Base-by-base conservation (phyloP, 1,140 invertebrate species). In the Geopemphigus sp. region DNA sequence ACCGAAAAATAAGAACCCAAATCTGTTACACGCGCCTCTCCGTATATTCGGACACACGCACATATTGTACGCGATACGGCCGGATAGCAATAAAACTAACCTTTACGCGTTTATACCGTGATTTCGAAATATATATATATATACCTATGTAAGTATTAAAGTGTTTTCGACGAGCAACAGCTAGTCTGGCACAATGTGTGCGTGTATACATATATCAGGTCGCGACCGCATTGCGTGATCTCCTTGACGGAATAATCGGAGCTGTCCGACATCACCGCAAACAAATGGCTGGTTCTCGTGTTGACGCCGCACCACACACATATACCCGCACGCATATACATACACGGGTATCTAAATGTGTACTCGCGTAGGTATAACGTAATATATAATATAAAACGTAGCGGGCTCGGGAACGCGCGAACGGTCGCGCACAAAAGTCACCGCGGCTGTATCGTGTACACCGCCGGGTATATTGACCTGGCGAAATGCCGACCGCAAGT, bases 241-340 rank as follows among this genome's bases (percentile, higher is more conserved):
- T 70, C 68, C 68, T 70, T 70, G 68, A 70, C 47, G 68, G 68
- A 70, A 70, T 70, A 70, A 70, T 70, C 68, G 68, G 68, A 70
- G 68, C 68, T 53, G 68, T 70, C 68, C 68, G 68, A 70, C 68
- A 53, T 70, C 68, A 26, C 68, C 66, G 68, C 47, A 72, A 11
- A 54, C 22, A 22, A 10, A 68, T 47, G 14, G 1, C 32, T 8
- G 32, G 32, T 39, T 39, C 32, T 4, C 32, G 32, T 39, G 32
- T 39, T 8, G 19, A n/a, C 0, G 12, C 19, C 6, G 22, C 22
- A 45, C n/a, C n/a, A n/a, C n/a, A n/a, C n/a, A n/a, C n/a, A n/a
- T n/a, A n/a, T n/a, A n/a, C n/a, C n/a, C n/a, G n/a, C n/a, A n/a
- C n/a, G n/a, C n/a, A n/a, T 22, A 66, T 45, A 45, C 2, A 15